phyloP scores from a whole-genome alignment of 2,888 invertebrate species.

The Sussaba pulchella region DNA sequence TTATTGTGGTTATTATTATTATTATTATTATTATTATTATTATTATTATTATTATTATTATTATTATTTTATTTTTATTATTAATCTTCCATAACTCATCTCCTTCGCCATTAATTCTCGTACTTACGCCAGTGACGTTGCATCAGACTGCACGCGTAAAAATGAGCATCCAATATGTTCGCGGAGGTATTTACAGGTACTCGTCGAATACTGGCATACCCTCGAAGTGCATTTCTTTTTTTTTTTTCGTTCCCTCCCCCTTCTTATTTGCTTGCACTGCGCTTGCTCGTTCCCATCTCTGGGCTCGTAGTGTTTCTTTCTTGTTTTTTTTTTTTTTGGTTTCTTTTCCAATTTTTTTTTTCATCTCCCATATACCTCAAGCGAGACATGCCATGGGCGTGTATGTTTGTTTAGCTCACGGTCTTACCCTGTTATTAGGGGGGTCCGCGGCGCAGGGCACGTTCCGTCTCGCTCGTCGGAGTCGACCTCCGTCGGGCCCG shows the following conservation, averaged over 20 bases:
- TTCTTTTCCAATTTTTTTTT: constrained; percentile 28
- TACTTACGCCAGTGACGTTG: constrained; percentile 16
- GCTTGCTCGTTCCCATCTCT: constrained; percentile 41
- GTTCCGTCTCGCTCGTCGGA: constrained; percentile 24
- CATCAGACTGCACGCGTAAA: not conserved
- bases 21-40: constrained; percentile 39
- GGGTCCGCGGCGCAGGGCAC: constrained; percentile 66
- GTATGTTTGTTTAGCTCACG: constrained; percentile 84
- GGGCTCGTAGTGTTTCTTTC: constrained; percentile 16
- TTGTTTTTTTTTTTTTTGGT: too few species aligned
- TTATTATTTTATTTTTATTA: constrained; percentile 24
- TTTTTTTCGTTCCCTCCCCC: constrained; percentile 2
- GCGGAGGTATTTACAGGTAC: constrained; percentile 17
- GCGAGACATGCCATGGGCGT: constrained; percentile 83
- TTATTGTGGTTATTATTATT: constrained; percentile 25
- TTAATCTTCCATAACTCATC: constrained; percentile 61
- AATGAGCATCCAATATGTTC: not conserved
- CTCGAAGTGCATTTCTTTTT: constrained; percentile 36
- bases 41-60: constrained; percentile 47
- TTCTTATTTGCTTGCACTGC: constrained; percentile 36
- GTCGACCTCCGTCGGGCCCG: constrained; percentile 29
- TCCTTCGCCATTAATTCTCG: constrained; percentile 69
- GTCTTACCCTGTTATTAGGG: constrained; percentile 83
- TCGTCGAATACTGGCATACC: constrained; percentile 41
- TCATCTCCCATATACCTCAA: constrained; percentile 66